Percentiles rank a stretch among this genome's conserved stretches.
These are phyloP conservation scores for Formicarius rufipectus DNA, from an alignment of 2,113 vertebrate species.

Conservation along the genomic window DNA sequence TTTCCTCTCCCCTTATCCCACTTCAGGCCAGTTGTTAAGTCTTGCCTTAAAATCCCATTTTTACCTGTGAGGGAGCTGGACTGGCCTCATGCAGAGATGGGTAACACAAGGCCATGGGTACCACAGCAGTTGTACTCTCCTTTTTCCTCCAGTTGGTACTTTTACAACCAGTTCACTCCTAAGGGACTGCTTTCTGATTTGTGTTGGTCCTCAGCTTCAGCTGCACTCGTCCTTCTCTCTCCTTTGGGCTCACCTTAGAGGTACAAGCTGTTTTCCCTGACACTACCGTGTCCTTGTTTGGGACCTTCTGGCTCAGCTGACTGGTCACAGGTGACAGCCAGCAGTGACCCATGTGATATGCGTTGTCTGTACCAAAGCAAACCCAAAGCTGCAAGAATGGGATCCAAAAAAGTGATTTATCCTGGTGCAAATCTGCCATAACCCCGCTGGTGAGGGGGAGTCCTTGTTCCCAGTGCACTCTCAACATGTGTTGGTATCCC, in stretches of 20 bases:
- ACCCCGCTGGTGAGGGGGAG: accelerated
- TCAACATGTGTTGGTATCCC: accelerated
- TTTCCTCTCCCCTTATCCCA: background rate
- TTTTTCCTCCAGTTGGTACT: background rate
- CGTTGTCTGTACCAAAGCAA: background rate
- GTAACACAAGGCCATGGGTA: background rate
- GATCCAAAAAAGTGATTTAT: background rate
- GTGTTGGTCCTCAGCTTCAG: background rate
- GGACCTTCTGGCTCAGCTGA: background rate
- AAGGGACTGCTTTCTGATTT: background rate
- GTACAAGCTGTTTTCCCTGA: background rate
- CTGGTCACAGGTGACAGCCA: background rate
- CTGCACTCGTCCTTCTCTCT: accelerated
- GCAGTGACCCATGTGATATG: background rate
- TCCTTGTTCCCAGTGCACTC: accelerated
- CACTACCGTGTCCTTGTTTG: background rate
- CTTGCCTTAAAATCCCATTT: background rate
- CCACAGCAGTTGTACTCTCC: background rate
- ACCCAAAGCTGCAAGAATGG: background rate
- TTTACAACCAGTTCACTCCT: background rate
- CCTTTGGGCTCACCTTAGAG: background rate
- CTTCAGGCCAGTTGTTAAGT: background rate
- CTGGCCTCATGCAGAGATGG: background rate
- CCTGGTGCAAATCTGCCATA: background rate
- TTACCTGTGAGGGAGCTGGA: background rate